Conservation (phyloP, 1,140 invertebrate species). For the Drosophila kohkoa region DNA sequence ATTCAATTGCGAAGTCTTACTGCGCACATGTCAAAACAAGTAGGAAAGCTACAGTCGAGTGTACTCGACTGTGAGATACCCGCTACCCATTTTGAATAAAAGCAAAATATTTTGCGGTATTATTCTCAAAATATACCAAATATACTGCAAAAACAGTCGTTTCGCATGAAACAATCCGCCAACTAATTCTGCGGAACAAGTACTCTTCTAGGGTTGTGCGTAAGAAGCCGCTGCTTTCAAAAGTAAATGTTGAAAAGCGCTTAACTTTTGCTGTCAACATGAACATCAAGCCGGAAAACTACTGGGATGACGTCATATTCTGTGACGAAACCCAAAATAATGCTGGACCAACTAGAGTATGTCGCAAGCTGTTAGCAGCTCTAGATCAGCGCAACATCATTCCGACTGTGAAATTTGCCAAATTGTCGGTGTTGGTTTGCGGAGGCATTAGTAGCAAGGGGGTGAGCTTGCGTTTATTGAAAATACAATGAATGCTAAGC, state of each 20-base stretch:
- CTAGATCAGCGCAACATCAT: background rate
- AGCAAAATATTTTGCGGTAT: no score
- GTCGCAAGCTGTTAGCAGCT: background rate
- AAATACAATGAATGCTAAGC: no score
- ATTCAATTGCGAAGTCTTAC: no score
- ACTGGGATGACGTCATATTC: conserved; percentile 1
- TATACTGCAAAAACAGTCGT: background rate
- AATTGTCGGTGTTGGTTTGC: background rate
- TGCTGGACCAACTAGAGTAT: background rate
- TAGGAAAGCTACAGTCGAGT: no score
- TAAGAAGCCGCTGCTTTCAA: background rate
- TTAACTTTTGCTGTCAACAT: no score
- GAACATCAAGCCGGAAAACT: background rate
- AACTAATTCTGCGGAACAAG: background rate
- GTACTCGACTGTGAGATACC: no score
- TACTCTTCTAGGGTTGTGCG: background rate
- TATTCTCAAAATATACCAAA: no score
- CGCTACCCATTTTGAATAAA: no score
- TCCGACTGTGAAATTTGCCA: background rate
- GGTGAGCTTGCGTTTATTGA: no score
- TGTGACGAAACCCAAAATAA: background rate
- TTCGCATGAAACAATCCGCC: background rate
- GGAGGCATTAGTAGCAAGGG: no score
- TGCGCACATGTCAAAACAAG: no score
- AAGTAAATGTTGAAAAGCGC: no score